These are phyloP conservation scores for Machimus rusticus DNA, from an alignment of 2,888 invertebrate species.

Conservation along the genomic window DNA sequence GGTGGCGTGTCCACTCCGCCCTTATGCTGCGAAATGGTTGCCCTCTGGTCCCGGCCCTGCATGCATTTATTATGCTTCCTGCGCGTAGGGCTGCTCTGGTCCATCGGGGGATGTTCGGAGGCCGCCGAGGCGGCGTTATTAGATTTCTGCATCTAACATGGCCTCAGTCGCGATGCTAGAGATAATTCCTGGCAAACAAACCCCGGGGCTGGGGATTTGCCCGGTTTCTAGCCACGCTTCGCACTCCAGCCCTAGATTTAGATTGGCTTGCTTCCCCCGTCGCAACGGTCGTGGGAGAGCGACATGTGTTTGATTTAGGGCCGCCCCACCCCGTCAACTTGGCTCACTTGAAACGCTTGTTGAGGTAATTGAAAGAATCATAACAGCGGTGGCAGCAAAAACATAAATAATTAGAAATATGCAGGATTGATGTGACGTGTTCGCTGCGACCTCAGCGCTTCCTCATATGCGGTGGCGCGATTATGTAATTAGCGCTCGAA, in stretches of 20 bases:
- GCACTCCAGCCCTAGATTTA: background rate
- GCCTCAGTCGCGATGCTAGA: background rate
- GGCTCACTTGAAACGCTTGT: background rate
- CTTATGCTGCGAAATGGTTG: conserved; percentile 4
- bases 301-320: conserved; percentile 41
- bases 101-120: conserved; percentile 10
- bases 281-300: conserved; percentile 25
- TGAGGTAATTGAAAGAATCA: conserved; percentile 12
- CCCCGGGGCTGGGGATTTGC: too few relatives aligned
- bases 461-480: background rate
- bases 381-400: background rate
- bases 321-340: background rate
- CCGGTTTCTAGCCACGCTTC: background rate
- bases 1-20: background rate
- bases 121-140: background rate
- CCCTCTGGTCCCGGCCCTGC: background rate
- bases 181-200: conserved; percentile 1
- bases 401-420: conserved; percentile 22
- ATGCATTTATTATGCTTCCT: background rate
- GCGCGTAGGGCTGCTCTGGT: background rate
- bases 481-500: conserved; percentile 26
- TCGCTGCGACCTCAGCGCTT: background rate
- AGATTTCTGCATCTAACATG: conserved; percentile 16
- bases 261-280: background rate
- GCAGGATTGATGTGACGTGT: conserved; percentile 4